Evolutionary conservation across 2,113 vertebrate genomes (phyloP), one percentile per base, ranked within the genome.

Genomic region (Leptodactylus fuscus): DNA sequence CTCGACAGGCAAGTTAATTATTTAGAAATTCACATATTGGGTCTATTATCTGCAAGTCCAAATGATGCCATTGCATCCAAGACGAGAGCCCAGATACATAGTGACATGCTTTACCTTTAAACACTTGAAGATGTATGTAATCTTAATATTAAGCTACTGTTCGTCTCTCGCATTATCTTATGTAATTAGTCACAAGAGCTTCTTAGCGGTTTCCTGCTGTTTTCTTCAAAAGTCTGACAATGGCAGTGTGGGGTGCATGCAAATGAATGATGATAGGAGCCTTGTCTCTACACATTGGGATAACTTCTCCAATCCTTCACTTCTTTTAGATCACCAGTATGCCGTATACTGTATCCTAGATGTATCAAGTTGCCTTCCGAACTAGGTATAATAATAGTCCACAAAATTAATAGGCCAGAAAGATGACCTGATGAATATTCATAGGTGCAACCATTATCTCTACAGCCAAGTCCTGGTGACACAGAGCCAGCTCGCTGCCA

Each of bases 111-210:
- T 7, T 24, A 75, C 22, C 38, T 48, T 24, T 7, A 76, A 32
- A 20, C 48, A 49, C 24, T 76, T 32, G 16, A 48, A 29, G 13
- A 10, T 29, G 44, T 16, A 76, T 76, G 16, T 32, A 27, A 76
- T 18, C 73, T 32, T 5, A 32, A 49, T 76, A 76, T 27, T 32
- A 32, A 5, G 13, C 12, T 29, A 27, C n/a, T n/a, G n/a, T n/a
- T n/a, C 6, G 27, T 51, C 44, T 29, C 41, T 49, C 2, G 2
- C 16, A 51, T 32, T 51, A 32, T 76, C 44, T 76, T 20, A 0
- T 76, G 44, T 48, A 76, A 51, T 76, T 49, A 76, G 16, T 32
- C 73, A 76, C 15, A 32, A 76, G 44, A 49, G 44, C 46, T 51
- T 49, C 24, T 29, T 18, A 69, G 73, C 18, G 44, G 73, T 29